phyloP scores from a whole-genome alignment of 2,113 vertebrate genomes.

The Rynchops niger region DNA sequence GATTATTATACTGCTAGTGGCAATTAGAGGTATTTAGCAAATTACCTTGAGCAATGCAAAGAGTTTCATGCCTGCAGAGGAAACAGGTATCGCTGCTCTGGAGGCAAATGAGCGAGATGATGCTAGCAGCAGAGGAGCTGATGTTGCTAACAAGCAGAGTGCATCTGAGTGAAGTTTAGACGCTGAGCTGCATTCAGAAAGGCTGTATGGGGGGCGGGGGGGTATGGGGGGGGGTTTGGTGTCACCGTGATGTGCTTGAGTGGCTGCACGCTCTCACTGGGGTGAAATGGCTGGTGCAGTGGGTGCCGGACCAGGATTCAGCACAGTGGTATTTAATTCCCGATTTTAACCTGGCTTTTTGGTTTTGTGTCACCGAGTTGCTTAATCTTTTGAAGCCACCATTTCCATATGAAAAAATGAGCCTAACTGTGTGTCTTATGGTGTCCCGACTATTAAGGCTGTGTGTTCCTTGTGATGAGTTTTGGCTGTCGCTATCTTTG shows the following conservation, averaged over 20 bases:
- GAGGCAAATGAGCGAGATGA: background rate
- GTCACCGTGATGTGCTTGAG: background rate
- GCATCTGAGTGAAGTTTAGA: background rate
- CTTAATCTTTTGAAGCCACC: background rate
- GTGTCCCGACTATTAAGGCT: background rate
- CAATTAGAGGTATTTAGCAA: background rate
- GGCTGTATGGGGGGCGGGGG: too few relatives aligned
- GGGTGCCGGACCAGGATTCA: background rate
- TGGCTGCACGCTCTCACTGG: background rate
- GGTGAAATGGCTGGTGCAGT: background rate
- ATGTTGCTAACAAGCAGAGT: background rate
- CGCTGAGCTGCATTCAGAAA: background rate
- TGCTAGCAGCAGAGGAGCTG: background rate
- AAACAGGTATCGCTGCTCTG: background rate
- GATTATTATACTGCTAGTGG: background rate
- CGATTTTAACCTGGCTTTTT: background rate
- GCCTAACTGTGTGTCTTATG: rapidly evolving
- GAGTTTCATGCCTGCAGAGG: background rate
- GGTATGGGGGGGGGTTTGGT: too few relatives aligned
- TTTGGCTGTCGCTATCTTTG: background rate
- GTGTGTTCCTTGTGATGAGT: rapidly evolving
- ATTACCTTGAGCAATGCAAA: background rate
- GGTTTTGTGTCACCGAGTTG: background rate
- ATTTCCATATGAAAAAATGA: background rate
- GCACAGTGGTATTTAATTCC: background rate